Percentiles rank a stretch among this genome's conserved stretches.
phyloP scores from a whole-genome alignment of 2,797 vertebrate species.

The Platyrinchus mystaceus region DNA sequence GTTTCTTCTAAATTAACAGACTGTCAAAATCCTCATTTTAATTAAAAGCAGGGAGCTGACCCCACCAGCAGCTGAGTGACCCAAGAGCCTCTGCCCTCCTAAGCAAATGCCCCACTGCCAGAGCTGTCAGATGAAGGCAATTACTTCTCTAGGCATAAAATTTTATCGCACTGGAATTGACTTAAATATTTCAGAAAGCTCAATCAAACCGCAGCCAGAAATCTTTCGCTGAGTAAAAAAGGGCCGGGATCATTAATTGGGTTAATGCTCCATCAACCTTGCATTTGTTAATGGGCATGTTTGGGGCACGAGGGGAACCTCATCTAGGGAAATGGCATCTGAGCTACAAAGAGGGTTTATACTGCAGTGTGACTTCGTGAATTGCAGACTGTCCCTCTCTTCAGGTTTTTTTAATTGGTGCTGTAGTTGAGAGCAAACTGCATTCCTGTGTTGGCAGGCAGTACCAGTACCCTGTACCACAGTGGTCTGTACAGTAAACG shows the following conservation, averaged over 20 bases:
- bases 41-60: not conserved
- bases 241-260: not conserved
- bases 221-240: not conserved
- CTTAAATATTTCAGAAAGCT: slow-evolving; percentile 22
- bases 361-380: rapidly evolving
- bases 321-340: not conserved
- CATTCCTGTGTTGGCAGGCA: rapidly evolving
- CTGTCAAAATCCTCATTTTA: slow-evolving; percentile 6
- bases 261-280: slow-evolving; percentile 21
- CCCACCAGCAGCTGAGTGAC: rapidly evolving
- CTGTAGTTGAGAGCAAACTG: not conserved
- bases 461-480: no score
- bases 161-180: not conserved
- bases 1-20: not conserved
- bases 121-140: slow-evolving; percentile 8
- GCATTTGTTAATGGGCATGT: slow-evolving; percentile 1
- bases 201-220: not conserved
- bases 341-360: not conserved
- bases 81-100: not conserved
- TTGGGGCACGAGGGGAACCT: not conserved
- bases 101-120: not conserved
- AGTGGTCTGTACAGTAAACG: rapidly evolving
- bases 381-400: not conserved
- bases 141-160: not conserved
- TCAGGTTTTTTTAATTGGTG: not conserved